These are phyloP conservation scores for Brassicogethes aeneus DNA, from an alignment of 2,888 invertebrate genomes.

Conservation along the genomic window DNA sequence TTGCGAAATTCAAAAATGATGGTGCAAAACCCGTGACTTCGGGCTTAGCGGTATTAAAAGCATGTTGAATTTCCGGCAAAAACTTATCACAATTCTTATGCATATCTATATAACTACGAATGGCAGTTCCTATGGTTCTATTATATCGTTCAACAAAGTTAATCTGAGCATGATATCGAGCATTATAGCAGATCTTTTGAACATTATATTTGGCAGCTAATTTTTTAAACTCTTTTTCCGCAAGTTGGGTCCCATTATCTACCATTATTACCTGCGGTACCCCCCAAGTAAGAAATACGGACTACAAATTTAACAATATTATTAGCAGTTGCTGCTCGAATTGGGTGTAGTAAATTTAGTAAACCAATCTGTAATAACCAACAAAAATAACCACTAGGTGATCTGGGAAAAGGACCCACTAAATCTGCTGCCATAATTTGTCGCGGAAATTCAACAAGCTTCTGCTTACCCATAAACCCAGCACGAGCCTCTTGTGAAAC, in stretches of 20 bases:
- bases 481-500: no score
- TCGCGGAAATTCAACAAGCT: constrained; percentile 1
- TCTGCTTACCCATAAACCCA: constrained; percentile 9
- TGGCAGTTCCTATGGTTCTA: constrained; percentile 2
- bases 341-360: background rate
- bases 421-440: no score
- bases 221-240: constrained; percentile 4
- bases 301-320: background rate
- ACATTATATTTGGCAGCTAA: constrained; percentile 4
- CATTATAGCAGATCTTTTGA: constrained; percentile 7
- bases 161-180: constrained; percentile 3
- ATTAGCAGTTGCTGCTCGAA: background rate
- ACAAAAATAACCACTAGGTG: background rate
- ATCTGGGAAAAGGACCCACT: background rate
- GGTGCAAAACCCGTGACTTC: background rate
- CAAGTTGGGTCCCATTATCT: constrained; percentile 7
- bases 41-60: background rate
- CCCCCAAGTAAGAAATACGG: constrained; percentile 5
- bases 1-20: background rate
- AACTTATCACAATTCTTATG: constrained; percentile 4
- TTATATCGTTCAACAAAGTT: constrained; percentile 4
- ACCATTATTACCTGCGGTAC: constrained; percentile 5
- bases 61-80: constrained; percentile 1
- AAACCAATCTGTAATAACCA: no score
- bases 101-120: constrained; percentile 5